phyloP scores from a whole-genome alignment of 2,888 invertebrate genomes.

The Punctoribates punctum region DNA sequence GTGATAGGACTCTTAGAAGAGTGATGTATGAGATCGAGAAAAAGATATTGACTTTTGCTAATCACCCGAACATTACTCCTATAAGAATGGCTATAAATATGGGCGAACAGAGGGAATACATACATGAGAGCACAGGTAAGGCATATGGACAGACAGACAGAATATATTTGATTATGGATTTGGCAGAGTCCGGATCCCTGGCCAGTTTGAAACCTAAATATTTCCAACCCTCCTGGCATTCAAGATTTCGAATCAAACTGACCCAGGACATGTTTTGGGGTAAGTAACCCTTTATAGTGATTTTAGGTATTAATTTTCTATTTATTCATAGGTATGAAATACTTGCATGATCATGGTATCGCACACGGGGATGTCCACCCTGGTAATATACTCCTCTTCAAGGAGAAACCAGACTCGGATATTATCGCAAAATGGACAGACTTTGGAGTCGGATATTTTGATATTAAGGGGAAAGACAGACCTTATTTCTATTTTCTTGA shows the following conservation, averaged over 20 bases:
- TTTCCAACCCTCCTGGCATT: too few species aligned
- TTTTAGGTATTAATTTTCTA: background rate
- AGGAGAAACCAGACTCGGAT: background rate
- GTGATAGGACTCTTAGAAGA: too few species aligned
- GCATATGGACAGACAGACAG: background rate
- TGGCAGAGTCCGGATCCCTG: background rate
- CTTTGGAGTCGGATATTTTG: background rate
- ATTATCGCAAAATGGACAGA: background rate
- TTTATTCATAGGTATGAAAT: background rate
- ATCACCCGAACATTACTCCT: too few species aligned
- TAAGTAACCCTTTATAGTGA: background rate
- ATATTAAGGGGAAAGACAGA: too few species aligned
- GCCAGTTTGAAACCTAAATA: too few species aligned
- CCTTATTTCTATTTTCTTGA: too few species aligned
- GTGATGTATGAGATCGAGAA: too few species aligned
- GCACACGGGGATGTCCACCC: background rate
- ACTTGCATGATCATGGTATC: background rate
- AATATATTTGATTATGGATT: background rate
- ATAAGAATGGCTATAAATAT: too few species aligned
- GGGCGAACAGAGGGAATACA: too few species aligned
- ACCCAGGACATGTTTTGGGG: background rate
- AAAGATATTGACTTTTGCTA: too few species aligned
- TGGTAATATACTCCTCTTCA: background rate
- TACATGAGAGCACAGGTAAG: too few species aligned
- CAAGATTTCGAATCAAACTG: background rate